A percentile compares a stretch with the other conserved stretches of the same genome.
These are phyloP conservation scores for Morinoia aosen DNA, from an alignment of 2,888 invertebrate genomes.

Conservation along the genomic window DNA sequence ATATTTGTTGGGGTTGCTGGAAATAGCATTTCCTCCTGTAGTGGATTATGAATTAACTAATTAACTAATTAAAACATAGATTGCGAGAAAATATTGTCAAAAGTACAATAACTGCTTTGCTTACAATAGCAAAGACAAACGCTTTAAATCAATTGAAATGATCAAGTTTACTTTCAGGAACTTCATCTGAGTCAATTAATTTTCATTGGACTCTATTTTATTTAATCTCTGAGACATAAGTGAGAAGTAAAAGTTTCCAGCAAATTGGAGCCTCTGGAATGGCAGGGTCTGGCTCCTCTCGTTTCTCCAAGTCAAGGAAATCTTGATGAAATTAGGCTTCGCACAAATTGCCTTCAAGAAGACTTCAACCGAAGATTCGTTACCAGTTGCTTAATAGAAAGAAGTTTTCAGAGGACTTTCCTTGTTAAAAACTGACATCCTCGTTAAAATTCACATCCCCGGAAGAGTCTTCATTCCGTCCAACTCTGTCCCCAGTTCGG, in stretches of 20 bases:
- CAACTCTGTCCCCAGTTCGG: neutral
- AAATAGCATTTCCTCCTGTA: too few relatives aligned
- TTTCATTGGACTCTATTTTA: neutral
- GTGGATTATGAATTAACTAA: too few relatives aligned
- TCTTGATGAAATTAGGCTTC: slow-evolving; percentile 12
- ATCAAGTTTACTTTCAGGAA: neutral
- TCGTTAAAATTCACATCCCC: slow-evolving; percentile 4
- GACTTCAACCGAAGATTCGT: neutral
- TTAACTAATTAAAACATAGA: too few relatives aligned
- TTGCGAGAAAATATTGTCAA: too few relatives aligned
- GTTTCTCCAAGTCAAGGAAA: slow-evolving; percentile 12
- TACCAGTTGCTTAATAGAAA: neutral
- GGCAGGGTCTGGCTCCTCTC: neutral
- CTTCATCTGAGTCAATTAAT: neutral
- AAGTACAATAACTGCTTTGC: too few relatives aligned
- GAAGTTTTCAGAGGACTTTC: neutral
- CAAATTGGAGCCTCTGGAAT: neutral
- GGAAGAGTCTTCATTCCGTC: neutral
- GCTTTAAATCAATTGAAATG: neutral
- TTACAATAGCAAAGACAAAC: neutral
- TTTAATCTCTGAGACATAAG: neutral
- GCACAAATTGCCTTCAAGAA: neutral
- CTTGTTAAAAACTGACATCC: neutral
- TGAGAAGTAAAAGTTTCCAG: neutral
- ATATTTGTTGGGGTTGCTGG: too few relatives aligned